Conservation (phyloP, 2,888 invertebrate genomes). For the Carcina quercana region DNA sequence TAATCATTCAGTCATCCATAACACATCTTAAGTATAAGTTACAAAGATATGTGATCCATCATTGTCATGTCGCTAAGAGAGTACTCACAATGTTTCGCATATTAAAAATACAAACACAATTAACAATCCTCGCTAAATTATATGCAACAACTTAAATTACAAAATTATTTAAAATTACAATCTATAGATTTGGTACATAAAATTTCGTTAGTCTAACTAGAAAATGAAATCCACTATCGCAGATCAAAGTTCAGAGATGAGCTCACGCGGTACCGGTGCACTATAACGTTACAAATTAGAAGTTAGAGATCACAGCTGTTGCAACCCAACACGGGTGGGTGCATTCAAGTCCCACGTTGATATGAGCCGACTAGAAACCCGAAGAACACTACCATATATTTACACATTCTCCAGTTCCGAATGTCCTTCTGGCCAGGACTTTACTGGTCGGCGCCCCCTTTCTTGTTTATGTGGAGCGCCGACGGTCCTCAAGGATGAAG, state of each 20-base stretch:
- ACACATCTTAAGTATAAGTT: conserved; percentile 32
- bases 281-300: conserved; percentile 61
- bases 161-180: conserved; percentile 52
- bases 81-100: conserved; percentile 31
- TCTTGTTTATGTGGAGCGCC: conserved; percentile 82
- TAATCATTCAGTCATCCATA: conserved; percentile 33
- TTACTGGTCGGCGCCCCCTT: conserved; percentile 70
- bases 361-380: conserved; percentile 64
- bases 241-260: conserved; percentile 35
- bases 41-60: conserved; percentile 53
- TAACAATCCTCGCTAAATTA: conserved; percentile 64
- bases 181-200: conserved; percentile 72
- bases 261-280: conserved; percentile 49
- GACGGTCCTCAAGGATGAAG: conserved; percentile 82
- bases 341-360: conserved; percentile 53
- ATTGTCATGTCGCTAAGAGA: conserved; percentile 35
- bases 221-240: conserved; percentile 47
- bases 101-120: conserved; percentile 63
- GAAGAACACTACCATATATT: conserved; percentile 57
- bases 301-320: conserved; percentile 72
- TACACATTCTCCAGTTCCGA: conserved; percentile 59
- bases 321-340: conserved; percentile 46
- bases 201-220: conserved; percentile 69
- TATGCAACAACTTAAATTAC: conserved; percentile 64
- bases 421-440: conserved; percentile 64